Conservation (phyloP, 2,113 vertebrate genomes). For the Crotalus viridis region DNA sequence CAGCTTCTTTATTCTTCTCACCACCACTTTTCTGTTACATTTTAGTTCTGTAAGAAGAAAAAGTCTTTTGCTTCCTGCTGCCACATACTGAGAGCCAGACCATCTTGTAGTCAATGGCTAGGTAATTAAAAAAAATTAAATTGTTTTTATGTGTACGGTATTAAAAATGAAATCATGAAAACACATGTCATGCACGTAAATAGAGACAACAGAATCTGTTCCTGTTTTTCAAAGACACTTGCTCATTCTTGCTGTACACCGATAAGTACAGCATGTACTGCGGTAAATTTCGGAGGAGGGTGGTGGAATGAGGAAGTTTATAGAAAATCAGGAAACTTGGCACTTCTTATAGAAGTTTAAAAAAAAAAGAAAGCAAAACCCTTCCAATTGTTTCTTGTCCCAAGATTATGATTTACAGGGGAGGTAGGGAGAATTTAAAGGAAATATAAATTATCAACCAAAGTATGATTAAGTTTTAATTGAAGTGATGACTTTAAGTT, state of each 20-base stretch:
- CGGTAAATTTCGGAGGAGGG: not conserved
- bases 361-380: not conserved
- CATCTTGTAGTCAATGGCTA: not conserved
- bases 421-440: not conserved
- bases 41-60: not conserved
- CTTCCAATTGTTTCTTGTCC: slow-evolving; percentile 14
- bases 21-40: not conserved
- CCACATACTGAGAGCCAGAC: not conserved
- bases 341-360: slow-evolving; percentile 38
- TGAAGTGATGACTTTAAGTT: not conserved
- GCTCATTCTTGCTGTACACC: fast-evolving
- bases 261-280: not conserved
- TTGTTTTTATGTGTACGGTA: not conserved
- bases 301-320: slow-evolving; percentile 48
- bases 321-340: slow-evolving; percentile 51
- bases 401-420: not conserved
- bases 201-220: not conserved
- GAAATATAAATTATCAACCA: not conserved
- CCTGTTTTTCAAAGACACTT: fast-evolving
- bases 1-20: not conserved
- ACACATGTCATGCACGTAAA: not conserved
- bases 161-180: not conserved
- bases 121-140: not conserved
- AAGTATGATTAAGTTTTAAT: not conserved
- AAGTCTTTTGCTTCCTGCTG: not conserved